phyloP scores from a whole-genome alignment of 2,113 vertebrate species.

The Ceuthmochares aereus region DNA sequence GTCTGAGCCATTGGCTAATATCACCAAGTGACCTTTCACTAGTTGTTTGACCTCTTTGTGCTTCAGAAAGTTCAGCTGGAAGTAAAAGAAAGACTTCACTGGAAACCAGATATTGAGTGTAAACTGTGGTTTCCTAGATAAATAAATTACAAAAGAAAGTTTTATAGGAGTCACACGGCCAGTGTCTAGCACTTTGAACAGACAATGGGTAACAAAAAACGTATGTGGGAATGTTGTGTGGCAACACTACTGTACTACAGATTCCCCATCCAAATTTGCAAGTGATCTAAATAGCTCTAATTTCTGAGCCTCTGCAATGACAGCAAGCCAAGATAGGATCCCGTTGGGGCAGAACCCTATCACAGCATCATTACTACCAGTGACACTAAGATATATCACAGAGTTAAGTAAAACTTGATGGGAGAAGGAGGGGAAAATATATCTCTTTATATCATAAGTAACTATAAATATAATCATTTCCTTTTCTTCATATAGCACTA shows the following conservation, averaged over 20 bases:
- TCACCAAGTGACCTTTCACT: conserved; percentile 36
- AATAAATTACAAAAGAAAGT: conserved; percentile 75
- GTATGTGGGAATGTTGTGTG: conserved; percentile 36
- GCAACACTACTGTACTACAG: conserved; percentile 48
- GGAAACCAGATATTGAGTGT: conserved; percentile 73
- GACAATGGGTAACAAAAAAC: conserved; percentile 63
- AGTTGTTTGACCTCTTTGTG: conserved; percentile 25
- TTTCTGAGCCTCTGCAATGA: conserved; percentile 16
- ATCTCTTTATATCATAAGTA: not conserved
- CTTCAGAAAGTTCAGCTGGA: conserved; percentile 48
- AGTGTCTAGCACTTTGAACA: conserved; percentile 63
- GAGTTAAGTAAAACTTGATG: not conserved
- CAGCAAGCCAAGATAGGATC: not conserved
- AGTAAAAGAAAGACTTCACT: conserved; percentile 69
- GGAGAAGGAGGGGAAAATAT: not conserved
- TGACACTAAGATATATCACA: not conserved
- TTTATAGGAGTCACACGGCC: conserved; percentile 55
- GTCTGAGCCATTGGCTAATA: conserved; percentile 28
- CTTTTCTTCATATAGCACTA: not conserved
- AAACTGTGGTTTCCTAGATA: conserved; percentile 78
- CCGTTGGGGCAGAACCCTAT: not conserved
- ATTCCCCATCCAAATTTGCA: conserved; percentile 5
- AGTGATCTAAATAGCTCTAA: not conserved
- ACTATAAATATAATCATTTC: not conserved
- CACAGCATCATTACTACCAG: not conserved